These are phyloP conservation scores for Melinaea menophilus DNA, from an alignment of 2,888 invertebrate genomes.

Conservation along the genomic window DNA sequence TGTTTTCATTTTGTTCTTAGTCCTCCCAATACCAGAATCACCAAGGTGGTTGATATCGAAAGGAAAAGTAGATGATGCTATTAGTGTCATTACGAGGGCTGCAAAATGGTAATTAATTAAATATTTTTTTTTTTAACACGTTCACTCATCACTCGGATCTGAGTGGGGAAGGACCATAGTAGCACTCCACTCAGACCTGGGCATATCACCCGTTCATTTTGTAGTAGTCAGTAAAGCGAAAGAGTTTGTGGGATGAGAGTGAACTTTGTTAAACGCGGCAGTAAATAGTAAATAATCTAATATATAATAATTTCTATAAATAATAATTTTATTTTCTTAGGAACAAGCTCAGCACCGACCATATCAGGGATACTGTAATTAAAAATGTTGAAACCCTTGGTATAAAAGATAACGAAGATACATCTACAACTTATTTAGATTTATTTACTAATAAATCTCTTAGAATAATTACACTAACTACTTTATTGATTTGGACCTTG, in stretches of 20 bases:
- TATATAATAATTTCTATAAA: too few relatives aligned
- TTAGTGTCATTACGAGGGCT: constrained; percentile 44
- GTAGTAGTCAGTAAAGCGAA: too few relatives aligned
- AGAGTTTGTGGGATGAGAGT: too few relatives aligned
- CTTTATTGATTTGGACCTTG: constrained; percentile 43
- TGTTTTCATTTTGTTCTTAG: constrained; percentile 36
- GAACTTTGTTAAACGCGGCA: too few relatives aligned
- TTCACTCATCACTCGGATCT: too few relatives aligned
- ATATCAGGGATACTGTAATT: constrained; percentile 43
- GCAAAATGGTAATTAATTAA: constrained; percentile 48
- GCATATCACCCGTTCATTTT: too few relatives aligned
- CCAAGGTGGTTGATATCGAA: constrained; percentile 56
- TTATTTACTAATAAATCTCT: constrained; percentile 46
- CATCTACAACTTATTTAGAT: constrained; percentile 40
- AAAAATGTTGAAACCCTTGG: constrained; percentile 40
- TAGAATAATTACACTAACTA: constrained; percentile 39
- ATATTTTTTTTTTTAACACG: constrained; percentile 1
- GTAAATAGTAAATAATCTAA: too few relatives aligned
- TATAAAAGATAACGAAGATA: constrained; percentile 33
- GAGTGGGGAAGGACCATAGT: too few relatives aligned
- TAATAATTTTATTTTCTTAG: constrained; percentile 37
- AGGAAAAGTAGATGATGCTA: constrained; percentile 42
- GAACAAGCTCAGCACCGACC: constrained; percentile 41
- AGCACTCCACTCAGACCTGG: too few relatives aligned
- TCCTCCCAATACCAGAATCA: constrained; percentile 50